Conservation (phyloP, 1,140 invertebrate genomes). For the Melipona quadrifasciata region DNA sequence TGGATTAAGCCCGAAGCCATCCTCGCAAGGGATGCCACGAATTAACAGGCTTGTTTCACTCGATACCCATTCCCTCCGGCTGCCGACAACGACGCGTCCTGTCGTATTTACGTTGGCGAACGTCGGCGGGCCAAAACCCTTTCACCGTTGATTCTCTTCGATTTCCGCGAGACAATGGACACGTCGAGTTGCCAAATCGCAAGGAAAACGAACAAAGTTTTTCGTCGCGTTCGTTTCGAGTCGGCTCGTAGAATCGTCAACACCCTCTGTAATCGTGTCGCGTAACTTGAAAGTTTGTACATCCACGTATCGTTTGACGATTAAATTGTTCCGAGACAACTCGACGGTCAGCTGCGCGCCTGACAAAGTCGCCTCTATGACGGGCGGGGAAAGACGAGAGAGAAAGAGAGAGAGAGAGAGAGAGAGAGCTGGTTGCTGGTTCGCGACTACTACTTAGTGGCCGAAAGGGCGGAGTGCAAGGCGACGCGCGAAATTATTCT, state of each 20-base stretch:
- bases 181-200: background rate
- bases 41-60: conserved; percentile 74
- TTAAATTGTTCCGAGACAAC: too few relatives aligned
- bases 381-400: background rate
- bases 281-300: too few relatives aligned
- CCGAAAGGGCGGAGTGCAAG: background rate
- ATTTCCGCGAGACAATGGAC: conserved; percentile 12
- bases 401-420: too few relatives aligned
- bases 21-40: conserved; percentile 56
- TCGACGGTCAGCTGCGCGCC: too few relatives aligned
- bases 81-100: conserved; percentile 34
- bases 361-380: too few relatives aligned
- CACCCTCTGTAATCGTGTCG: too few relatives aligned
- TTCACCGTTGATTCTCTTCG: background rate
- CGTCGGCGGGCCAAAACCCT: background rate
- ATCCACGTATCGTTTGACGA: too few relatives aligned
- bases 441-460: conserved; percentile 47
- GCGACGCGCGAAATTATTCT: conserved; percentile 38
- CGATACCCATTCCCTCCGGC: conserved; percentile 51
- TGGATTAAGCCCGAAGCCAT: conserved; percentile 48
- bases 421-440: background rate
- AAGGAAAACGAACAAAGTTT: background rate
- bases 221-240: too few relatives aligned
- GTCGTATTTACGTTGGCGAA: conserved; percentile 17
- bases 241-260: too few relatives aligned